Conservation (phyloP, 2,113 vertebrate genomes). For the Ciconia maguari region DNA sequence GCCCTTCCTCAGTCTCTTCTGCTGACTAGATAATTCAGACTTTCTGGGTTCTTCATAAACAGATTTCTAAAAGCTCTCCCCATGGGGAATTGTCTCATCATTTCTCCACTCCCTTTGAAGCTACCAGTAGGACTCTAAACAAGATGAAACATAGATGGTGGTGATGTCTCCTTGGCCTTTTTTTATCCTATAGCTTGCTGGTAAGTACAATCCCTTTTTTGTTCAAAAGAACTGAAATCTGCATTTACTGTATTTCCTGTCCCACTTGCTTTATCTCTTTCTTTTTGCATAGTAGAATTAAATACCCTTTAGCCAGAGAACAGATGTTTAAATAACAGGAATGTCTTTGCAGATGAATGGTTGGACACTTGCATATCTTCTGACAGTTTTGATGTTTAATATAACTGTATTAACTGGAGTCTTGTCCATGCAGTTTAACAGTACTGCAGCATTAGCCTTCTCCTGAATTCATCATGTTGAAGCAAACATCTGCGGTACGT, state of each 20-base stretch:
- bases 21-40: background rate
- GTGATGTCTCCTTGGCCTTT: background rate
- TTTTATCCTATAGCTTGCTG: background rate
- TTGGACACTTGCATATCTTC: background rate
- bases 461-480: background rate
- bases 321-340: background rate
- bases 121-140: background rate
- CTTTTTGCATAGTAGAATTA: background rate
- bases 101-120: background rate
- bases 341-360: background rate
- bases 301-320: background rate
- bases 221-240: background rate
- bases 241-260: background rate
- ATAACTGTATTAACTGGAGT: background rate
- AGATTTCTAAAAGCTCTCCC: background rate
- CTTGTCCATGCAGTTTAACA: background rate
- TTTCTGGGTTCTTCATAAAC: background rate
- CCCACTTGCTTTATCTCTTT: background rate
- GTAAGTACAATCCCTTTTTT: background rate
- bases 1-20: background rate
- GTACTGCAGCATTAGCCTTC: background rate
- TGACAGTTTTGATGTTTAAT: background rate
- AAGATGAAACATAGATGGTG: background rate
- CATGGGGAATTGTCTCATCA: background rate
- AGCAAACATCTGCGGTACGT: background rate